A percentile compares a stretch with the other conserved stretches of the same genome.
Evolutionary conservation across 2,888 invertebrate species (phyloP).

Genomic region (Dascillus cervinus): DNA sequence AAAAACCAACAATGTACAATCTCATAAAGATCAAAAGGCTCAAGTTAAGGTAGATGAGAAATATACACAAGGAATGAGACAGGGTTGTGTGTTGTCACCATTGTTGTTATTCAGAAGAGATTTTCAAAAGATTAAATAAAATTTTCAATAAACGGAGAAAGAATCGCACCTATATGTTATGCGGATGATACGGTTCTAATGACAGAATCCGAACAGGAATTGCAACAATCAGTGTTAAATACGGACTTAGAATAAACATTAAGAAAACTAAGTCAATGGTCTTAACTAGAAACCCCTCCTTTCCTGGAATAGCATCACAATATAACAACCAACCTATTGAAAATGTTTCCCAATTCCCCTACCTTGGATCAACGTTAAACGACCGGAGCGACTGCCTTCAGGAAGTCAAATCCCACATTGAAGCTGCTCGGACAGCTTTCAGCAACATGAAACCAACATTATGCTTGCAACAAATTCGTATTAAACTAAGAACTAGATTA

Average conservation of each 20-base stretch:
- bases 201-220: no score
- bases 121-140: no score
- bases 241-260: background rate
- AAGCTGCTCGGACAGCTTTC: slow-evolving; percentile 1
- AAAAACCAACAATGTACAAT: background rate
- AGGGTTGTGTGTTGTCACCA: no score
- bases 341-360: background rate
- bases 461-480: slow-evolving; percentile 1
- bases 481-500: no score
- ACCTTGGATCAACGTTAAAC: slow-evolving; percentile 2
- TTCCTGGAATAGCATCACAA: background rate
- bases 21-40: no score
- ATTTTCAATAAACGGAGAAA: no score
- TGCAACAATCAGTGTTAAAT: background rate
- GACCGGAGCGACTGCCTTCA: background rate
- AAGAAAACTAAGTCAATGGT: slow-evolving; percentile 1
- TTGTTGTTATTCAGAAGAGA: no score
- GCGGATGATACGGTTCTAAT: background rate
- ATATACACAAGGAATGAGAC: no score
- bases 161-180: background rate
- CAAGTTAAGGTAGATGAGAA: no score
- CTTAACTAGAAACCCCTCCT: no score
- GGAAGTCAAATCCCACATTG: background rate
- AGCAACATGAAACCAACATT: slow-evolving; percentile 2
- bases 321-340: background rate